Evolutionary conservation across 2,888 invertebrate species (phyloP), one percentile per base, ranked within the genome.

Genomic region (Diaprepes abbreviatus): DNA sequence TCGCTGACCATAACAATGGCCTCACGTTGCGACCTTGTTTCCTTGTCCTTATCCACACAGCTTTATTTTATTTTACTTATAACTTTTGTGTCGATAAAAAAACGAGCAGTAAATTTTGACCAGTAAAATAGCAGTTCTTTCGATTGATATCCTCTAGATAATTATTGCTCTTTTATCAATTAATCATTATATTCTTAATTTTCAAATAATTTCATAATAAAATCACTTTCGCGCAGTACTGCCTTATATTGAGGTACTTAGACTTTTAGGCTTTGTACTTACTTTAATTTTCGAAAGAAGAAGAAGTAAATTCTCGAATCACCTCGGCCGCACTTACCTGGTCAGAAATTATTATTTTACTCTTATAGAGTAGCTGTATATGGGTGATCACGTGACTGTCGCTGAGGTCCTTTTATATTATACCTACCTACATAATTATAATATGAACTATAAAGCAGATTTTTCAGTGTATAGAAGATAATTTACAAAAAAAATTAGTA

Each of bases 181-280:
- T 43, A 40, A 17, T 43, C 21, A 19, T 43, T 19, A 28, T 50
- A 50, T 50, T 50, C 31, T 17, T 50, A 14, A 24, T 16, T 50
- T 50, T 9, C 31, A 52, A 50, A 7, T 50, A 31, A 14, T 33
- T 28, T 10, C 50, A 33, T 1, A 31, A 50, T 31, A 52, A 54
- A 52, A 33, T 24, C 35, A 52, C 16, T 52, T 16, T 52, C 33
- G 10, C 16, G 50, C 50, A 50, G 62, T 75, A 75, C 74, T 77
- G 77, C 77, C 77, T 76, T 76, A 76, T 62, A 66, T 57, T 66
- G 65, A 70, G 59, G 67, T 64, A 59, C 9, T 28, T 54, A 59
- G 28, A 17, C 12, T 48, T 17, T 52, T 59, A 59, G 66, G 66
- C 59, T 66, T 59, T 19, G 66, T 67, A 60, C 67, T 67, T 67